Base-by-base conservation (phyloP, 1,140 invertebrate genomes). In the Pantala flavescens region DNA sequence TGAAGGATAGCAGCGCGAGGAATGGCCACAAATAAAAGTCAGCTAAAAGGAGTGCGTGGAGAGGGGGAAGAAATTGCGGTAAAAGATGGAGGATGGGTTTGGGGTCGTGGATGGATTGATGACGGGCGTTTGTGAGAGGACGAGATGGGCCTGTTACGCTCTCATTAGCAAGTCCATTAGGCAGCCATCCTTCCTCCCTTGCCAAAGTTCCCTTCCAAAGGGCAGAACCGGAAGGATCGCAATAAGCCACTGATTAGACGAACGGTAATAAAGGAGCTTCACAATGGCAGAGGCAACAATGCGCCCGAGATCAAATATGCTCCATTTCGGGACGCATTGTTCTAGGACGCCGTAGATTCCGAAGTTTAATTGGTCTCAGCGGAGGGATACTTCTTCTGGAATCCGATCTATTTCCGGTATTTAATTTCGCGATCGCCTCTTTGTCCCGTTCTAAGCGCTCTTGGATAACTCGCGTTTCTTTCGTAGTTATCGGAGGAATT, bases 161-260 rank as follows among this genome's bases (percentile, higher is more conserved):
- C 49, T 63, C 49, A 63, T 63, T 63, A 63, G 49, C 49, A 63
- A 63, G 49, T 63, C 49, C 49, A 63, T 63, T 63, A 63, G 49
- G 49, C 49, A 63, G 16, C 49, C 49, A 36, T 63, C 49, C 49
- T 21, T 21, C 49, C 49, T 21, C 16, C 49, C 16, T 63, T 63
- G 49, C 49, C 14, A 63, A 63, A 63, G 49, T 63, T 63, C 16
- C 28, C 28, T 16, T 14, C 49, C 49, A 63, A 63, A 21, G 12
- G 49, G 49, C 3, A 3, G 12, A 3, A 3, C 3, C 49, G 49
- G 49, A 63, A 63, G 49, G 49, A 63, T 3, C 12, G 49, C 49
- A 63, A 63, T 63, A 63, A 63, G 49, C 3, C 16, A 63, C 3
- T 63, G 49, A 63, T 63, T 63, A 63, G 49, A 63, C 49, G 5